Conservation (phyloP, 2,113 vertebrate species). For the Menidia beryllina region DNA sequence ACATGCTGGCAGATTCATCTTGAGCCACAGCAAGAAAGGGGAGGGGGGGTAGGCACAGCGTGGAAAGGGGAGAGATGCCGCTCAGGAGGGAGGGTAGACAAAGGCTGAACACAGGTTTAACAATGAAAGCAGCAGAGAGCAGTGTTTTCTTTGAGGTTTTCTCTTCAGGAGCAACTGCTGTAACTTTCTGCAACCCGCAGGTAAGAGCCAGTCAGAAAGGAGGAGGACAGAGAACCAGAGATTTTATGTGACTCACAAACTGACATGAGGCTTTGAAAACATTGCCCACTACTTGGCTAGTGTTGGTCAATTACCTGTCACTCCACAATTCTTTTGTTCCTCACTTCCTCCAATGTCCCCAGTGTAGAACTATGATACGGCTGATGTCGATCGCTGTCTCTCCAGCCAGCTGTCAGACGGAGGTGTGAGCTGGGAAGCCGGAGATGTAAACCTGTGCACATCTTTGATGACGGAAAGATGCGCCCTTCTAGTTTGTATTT, state of each 20-base stretch:
- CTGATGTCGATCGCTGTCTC: constrained; percentile 67
- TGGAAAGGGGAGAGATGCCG: constrained; percentile 30
- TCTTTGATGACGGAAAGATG: constrained; percentile 65
- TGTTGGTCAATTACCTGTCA: constrained; percentile 75
- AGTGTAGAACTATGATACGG: constrained; percentile 59
- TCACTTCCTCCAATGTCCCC: constrained; percentile 51
- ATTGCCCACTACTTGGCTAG: constrained; percentile 58
- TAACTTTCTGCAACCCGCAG: constrained; percentile 52
- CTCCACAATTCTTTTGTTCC: constrained; percentile 54
- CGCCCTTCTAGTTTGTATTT: constrained; percentile 73
- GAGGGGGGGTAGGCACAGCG: constrained; percentile 16
- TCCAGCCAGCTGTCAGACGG: constrained; percentile 66
- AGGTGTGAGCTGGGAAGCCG: constrained; percentile 48
- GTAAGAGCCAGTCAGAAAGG: constrained; percentile 27
- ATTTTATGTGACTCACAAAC: constrained; percentile 61
- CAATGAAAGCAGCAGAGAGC: constrained; percentile 67
- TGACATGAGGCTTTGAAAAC: constrained; percentile 54
- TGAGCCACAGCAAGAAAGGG: constrained; percentile 67
- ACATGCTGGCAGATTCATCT: constrained; percentile 88
- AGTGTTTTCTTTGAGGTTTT: constrained; percentile 66
- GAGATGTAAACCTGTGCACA: constrained; percentile 61
- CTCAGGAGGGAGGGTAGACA: constrained; percentile 59
- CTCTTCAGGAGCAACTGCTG: constrained; percentile 52
- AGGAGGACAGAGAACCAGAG: constrained; percentile 24
- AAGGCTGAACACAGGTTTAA: constrained; percentile 73